These are phyloP conservation scores for Cossypha heuglini DNA, from an alignment of 2,797 vertebrate species.

Conservation along the genomic window DNA sequence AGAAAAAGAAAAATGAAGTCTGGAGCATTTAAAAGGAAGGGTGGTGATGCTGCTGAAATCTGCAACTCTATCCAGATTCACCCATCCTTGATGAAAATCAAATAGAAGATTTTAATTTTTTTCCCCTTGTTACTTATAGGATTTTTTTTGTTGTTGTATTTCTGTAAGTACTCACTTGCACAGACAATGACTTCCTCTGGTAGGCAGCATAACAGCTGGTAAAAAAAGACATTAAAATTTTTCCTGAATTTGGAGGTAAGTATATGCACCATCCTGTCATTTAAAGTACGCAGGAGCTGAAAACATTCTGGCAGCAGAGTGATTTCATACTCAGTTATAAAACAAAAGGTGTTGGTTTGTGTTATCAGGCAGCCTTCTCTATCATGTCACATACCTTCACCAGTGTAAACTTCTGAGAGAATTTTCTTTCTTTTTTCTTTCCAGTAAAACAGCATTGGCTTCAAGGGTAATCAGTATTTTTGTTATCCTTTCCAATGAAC, in stretches of 20 bases:
- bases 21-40: neutral
- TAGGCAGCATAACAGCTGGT: neutral
- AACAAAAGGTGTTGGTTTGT: neutral
- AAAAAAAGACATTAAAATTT: neutral
- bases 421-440: neutral
- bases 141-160: neutral
- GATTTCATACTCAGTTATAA: neutral
- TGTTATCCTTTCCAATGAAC: neutral
- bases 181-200: neutral
- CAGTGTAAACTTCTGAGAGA: neutral
- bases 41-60: neutral
- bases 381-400: neutral
- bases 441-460: neutral
- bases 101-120: neutral
- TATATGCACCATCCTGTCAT: neutral
- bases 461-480: neutral
- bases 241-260: neutral
- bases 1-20: neutral
- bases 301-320: neutral
- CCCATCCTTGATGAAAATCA: neutral
- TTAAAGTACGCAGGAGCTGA: neutral
- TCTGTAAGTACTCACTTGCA: neutral
- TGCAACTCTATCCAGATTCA: neutral
- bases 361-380: neutral
- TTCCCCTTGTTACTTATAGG: neutral